Evolutionary conservation across 1,140 invertebrate species (phyloP), one percentile per base, ranked within the genome.

Genomic region (Gryon sp.): DNA sequence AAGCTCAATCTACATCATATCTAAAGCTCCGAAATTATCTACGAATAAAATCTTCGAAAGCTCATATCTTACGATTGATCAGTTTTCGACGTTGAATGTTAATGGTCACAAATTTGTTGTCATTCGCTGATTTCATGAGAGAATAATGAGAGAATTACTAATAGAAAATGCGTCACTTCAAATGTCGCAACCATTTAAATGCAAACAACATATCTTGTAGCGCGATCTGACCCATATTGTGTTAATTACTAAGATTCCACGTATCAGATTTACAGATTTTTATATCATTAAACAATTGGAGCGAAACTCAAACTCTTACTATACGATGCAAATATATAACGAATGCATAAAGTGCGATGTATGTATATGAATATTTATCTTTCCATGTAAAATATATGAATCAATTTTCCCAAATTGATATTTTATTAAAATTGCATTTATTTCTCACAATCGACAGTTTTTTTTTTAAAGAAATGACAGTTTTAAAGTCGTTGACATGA

Each of bases 191-290:
- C 20, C 7, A 73, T 24, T 41, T 41, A 4, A 65, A 52, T 40
- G 9, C 57, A 63, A 55, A 46, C 19, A 45, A 48, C 57, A 57
- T 59, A 66, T 70, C 82, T 77, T n/a, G 1, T 15, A n/a, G n/a
- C 78, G 48, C 45, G 79, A 87, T 86, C 85, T 85, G 85, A 86
- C 84, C 83, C 72, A 85, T 79, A 87, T 87, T 84, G 82, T 16
- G 26, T 26, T 50, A 66, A 65, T 68, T 40, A 69, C 48, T 73
- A 55, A 28, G 18, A 45, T 45, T 45, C 55, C 48, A 45, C 59
- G 72, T 45, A 60, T 68, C 68, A 62, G 48, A 53, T 53, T 2
- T 32, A 45, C 80, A 85, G 80, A 86, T 85, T 84, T 74, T 81
- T 73, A 76, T 79, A 74, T 83, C 81, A 80, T 86, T 60, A 77